Percentiles rank a stretch among this genome's conserved stretches.
Evolutionary conservation across 2,113 vertebrate genomes (phyloP).

Genomic region (Notechis scutatus): DNA sequence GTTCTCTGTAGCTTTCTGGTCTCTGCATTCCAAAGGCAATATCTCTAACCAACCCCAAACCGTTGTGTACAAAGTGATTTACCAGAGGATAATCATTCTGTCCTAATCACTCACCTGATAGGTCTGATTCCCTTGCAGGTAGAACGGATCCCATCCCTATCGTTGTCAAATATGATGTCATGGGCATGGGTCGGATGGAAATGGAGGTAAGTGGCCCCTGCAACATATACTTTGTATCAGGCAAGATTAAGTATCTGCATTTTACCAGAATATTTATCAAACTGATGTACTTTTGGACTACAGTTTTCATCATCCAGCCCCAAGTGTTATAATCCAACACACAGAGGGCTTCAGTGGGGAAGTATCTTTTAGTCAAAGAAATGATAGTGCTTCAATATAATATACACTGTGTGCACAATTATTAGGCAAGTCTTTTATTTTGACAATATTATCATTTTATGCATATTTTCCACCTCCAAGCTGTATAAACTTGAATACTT

Average conservation of each 20-base stretch:
- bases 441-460: no score
- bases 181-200: slow-evolving; percentile 99
- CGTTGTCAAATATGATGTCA: slow-evolving; percentile 98
- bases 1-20: slow-evolving; percentile 99
- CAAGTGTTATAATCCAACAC: not conserved
- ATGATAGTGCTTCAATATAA: rapidly evolving
- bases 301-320: not conserved
- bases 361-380: not conserved
- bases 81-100: slow-evolving; percentile 46
- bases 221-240: no score
- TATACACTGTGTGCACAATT: no score
- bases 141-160: slow-evolving; percentile 98
- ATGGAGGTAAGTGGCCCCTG: slow-evolving; percentile 83
- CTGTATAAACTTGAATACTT: no score
- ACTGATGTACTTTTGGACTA: not conserved
- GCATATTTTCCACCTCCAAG: no score
- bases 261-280: rapidly evolving
- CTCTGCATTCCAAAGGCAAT: slow-evolving; percentile 99
- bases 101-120: slow-evolving; percentile 47
- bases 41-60: slow-evolving; percentile 96
- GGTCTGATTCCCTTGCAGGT: slow-evolving; percentile 83
- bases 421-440: no score
- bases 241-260: not conserved
- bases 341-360: not conserved
- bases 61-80: slow-evolving; percentile 81